Evolutionary conservation across 1,140 invertebrate genomes (phyloP), one percentile per base, ranked within the genome.

Genomic region (Hormaphis cornu): DNA sequence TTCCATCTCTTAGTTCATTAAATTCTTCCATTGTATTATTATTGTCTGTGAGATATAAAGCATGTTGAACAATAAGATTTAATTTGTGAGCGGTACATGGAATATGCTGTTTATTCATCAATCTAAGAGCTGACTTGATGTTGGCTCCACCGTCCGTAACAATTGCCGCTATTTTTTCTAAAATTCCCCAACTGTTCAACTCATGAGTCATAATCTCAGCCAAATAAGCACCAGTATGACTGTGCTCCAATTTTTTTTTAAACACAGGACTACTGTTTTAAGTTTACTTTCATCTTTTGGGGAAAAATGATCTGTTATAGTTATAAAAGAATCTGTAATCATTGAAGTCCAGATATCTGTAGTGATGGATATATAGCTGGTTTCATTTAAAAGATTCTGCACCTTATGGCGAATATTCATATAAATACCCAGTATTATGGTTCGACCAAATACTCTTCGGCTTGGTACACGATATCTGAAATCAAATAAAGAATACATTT

Each of bases 261-360:
- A n/a, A 35, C 53, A 56, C 3, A 33, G n/a, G 7, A 54, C 52
- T 30, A 33, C 26, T 9, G 16, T 54, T 54, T 54, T 54, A 10
- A 54, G 28, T 35, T 56, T 16, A 2, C 7, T 35, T 7, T 56
- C 28, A 18, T 28, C 28, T 33, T 54, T 35, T 35, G 28, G 53
- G 3, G 20, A 56, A 37, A 56, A 56, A 33, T 56, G 30, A 20
- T 7, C 30, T 20, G 33, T 56, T 33, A 56, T 35, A 33, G 33
- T 56, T 14, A 20, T 22, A 22, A 35, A 56, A 12, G 53, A 56
- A 35, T 56, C 53, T 0, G 53, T 56, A 9, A 35, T 56, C 1
- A 56, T 56, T 10, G 53, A 56, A 1, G 53, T 56, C 53, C 30
- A 56, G 12, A 56, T 56, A 37, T 56, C 53, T 6, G 53, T 56